Evolutionary conservation across 2,797 vertebrate species (phyloP).

Genomic region (Cyclura pinguis): DNA sequence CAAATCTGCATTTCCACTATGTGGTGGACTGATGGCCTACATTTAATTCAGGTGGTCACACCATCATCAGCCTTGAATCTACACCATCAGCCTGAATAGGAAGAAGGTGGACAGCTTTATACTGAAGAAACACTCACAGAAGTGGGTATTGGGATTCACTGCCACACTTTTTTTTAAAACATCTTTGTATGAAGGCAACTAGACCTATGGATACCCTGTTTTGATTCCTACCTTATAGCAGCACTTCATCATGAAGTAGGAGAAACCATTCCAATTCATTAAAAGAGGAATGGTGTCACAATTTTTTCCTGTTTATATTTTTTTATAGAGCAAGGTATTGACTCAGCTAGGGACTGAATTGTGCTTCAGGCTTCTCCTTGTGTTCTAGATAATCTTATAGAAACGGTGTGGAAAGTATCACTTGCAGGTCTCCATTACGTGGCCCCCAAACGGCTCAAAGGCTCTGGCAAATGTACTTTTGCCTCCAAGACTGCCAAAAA

Average conservation of each 20-base stretch:
- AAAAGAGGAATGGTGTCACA: not conserved
- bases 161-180: not conserved
- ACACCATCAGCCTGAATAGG: not conserved
- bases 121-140: not conserved
- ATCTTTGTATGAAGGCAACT: not conserved
- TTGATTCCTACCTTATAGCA: not conserved
- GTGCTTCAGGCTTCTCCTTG: not conserved
- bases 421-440: too few relatives aligned
- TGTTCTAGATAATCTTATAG: not conserved
- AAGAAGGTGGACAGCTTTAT: not conserved
- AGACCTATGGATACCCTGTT: not conserved
- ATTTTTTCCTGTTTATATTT: not conserved
- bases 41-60: not conserved
- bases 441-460: too few relatives aligned
- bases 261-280: not conserved
- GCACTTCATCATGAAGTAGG: not conserved
- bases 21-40: not conserved
- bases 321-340: not conserved
- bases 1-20: not conserved
- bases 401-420: too few relatives aligned
- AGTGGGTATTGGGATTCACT: not conserved
- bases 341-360: not conserved
- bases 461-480: too few relatives aligned
- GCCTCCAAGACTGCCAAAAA: too few relatives aligned
- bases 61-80: not conserved